A percentile compares a stretch with the other conserved stretches of the same genome.
phyloP scores from a whole-genome alignment of 2,888 invertebrate genomes.

The Hofmannophila pseudospretella region DNA sequence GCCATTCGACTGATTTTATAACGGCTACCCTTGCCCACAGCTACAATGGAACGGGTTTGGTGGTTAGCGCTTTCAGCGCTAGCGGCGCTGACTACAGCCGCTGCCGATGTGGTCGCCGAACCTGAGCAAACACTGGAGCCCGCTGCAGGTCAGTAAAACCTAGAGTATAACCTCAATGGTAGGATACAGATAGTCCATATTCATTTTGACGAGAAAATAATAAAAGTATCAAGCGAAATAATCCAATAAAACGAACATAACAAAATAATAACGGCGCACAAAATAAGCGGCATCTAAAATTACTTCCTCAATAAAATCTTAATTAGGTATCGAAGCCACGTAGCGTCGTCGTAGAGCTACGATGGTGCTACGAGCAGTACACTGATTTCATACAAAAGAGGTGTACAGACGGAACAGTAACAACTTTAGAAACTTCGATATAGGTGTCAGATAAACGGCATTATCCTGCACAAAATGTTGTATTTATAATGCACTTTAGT shows the following conservation, averaged over 20 bases:
- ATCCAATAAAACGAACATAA: conserved; percentile 8
- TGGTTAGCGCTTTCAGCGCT: conserved; percentile 30
- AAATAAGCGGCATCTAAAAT: conserved; percentile 16
- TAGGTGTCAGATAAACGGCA: no score
- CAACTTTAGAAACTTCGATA: no score
- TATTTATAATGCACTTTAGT: no score
- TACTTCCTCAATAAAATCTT: conserved; percentile 16
- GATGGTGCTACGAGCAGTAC: not conserved
- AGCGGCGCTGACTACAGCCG: conserved; percentile 32
- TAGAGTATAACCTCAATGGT: no score
- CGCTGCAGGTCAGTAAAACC: conserved; percentile 44
- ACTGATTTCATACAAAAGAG: no score
- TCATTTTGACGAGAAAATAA: no score
- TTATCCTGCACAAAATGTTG: no score
- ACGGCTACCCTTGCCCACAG: conserved; percentile 29
- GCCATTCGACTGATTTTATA: no score
- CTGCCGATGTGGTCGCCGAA: conserved; percentile 51
- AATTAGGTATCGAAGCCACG: conserved; percentile 10
- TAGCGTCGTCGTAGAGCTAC: conserved; percentile 4
- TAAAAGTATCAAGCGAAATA: conserved; percentile 10
- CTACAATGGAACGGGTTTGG: conserved; percentile 35
- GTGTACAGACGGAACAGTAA: no score
- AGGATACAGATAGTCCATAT: no score
- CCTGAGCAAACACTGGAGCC: conserved; percentile 48
- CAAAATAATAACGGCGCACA: conserved; percentile 20